Conservation (phyloP, 2,888 invertebrate species). For the Phaonia tiefii region DNA sequence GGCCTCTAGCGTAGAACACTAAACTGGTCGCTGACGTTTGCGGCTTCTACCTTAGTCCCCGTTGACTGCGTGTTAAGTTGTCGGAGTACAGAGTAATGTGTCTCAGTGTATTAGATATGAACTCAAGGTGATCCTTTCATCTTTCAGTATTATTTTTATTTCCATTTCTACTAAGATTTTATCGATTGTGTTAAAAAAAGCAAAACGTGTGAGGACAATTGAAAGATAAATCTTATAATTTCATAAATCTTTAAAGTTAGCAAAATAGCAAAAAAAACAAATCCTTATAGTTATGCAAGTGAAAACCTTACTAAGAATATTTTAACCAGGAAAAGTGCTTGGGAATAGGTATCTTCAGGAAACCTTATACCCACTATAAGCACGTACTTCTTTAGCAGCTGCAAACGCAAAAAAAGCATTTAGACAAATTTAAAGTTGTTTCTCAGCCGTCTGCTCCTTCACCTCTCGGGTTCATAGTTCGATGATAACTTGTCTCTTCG, state of each 20-base stretch:
- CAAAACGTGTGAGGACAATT: slow-evolving; percentile 48
- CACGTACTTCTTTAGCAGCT: slow-evolving; percentile 23
- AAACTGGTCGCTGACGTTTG: no score
- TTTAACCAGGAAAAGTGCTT: not conserved
- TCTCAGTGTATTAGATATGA: no score
- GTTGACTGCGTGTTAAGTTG: no score
- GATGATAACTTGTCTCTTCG: slow-evolving; percentile 36
- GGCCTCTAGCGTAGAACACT: no score
- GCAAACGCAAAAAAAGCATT: slow-evolving; percentile 37
- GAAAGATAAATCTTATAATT: slow-evolving; percentile 55
- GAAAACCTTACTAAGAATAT: not conserved
- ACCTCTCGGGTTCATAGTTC: no score
- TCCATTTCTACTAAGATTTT: not conserved
- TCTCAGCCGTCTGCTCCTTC: no score
- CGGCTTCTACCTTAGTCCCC: no score
- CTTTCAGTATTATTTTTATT: no score
- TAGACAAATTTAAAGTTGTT: slow-evolving; percentile 54
- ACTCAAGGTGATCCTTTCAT: no score
- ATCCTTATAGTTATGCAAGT: not conserved
- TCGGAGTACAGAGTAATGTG: no score
- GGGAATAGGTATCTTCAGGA: not conserved
- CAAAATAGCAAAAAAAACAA: not conserved
- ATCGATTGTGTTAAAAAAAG: not conserved
- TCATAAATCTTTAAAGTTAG: slow-evolving; percentile 36
- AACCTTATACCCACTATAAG: slow-evolving; percentile 21